Conservation (phyloP, 2,888 invertebrate species). For the Pachliopta kotzebuea region DNA sequence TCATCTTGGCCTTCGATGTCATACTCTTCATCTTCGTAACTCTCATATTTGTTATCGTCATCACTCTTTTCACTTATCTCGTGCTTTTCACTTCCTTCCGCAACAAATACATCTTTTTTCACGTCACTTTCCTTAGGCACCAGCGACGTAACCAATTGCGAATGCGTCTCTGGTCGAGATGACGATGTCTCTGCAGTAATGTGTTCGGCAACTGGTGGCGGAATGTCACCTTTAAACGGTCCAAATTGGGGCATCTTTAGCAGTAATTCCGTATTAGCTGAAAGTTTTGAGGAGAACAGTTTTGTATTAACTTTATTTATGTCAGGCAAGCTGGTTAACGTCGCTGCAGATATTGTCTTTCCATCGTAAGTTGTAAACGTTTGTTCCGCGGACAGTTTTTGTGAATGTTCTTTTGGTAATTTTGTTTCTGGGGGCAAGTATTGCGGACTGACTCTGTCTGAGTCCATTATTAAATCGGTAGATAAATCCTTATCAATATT, state of each 20-base stretch:
- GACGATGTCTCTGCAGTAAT: slow-evolving; percentile 40
- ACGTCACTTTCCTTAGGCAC: slow-evolving; percentile 42
- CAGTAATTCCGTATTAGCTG: slow-evolving; percentile 77
- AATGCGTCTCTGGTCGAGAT: slow-evolving; percentile 51
- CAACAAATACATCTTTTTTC: slow-evolving; percentile 45
- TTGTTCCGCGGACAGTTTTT: slow-evolving; percentile 56
- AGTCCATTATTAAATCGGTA: slow-evolving; percentile 84
- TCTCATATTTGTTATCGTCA: slow-evolving; percentile 15
- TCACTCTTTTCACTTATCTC: slow-evolving; percentile 39
- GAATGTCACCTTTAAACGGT: slow-evolving; percentile 87
- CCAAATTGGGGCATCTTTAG: slow-evolving; percentile 87
- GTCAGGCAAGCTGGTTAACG: slow-evolving; percentile 79
- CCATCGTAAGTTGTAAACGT: slow-evolving; percentile 89
- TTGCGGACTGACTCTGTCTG: slow-evolving; percentile 85
- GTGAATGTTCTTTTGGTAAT: slow-evolving; percentile 66
- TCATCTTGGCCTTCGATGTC: slow-evolving; percentile 41
- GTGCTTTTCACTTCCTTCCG: slow-evolving; percentile 50
- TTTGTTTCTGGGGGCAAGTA: slow-evolving; percentile 86
- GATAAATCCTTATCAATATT: slow-evolving; percentile 68
- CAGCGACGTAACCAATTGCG: slow-evolving; percentile 58
- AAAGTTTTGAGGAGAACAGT: slow-evolving; percentile 66
- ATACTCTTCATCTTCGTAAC: slow-evolving; percentile 37
- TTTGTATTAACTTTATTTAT: slow-evolving; percentile 54
- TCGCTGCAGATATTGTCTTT: slow-evolving; percentile 84
- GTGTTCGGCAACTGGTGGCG: slow-evolving; percentile 61